These are phyloP conservation scores for Polyommatus iphigenia DNA, from an alignment of 2,888 invertebrate species.

Conservation along the genomic window DNA sequence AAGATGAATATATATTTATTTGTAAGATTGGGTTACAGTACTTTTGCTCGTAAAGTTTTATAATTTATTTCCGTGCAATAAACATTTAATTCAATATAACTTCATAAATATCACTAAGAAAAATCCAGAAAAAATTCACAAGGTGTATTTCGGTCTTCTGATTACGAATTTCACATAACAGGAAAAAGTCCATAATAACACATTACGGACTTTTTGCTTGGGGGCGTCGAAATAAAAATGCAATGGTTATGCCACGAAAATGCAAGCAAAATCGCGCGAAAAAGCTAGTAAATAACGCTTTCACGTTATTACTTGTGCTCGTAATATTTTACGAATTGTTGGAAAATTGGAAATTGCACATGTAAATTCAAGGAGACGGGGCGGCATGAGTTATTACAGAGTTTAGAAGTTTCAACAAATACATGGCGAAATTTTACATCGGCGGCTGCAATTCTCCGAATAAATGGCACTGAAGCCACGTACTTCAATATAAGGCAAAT, in stretches of 20 bases:
- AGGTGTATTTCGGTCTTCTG: too few species aligned
- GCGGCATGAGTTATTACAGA: not conserved
- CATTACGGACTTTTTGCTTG: too few species aligned
- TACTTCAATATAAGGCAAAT: slow-evolving; percentile 64
- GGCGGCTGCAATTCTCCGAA: slow-evolving; percentile 36
- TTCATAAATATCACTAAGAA: too few species aligned
- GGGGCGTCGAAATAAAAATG: too few species aligned
- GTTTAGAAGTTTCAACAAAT: slow-evolving; percentile 30
- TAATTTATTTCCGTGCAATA: too few species aligned
- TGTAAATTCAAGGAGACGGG: slow-evolving; percentile 17
- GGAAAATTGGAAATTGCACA: slow-evolving; percentile 26
- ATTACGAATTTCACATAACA: too few species aligned
- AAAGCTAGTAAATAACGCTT: not conserved
- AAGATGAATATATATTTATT: too few species aligned
- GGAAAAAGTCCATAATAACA: too few species aligned
- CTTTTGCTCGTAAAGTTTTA: too few species aligned
- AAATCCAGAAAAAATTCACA: too few species aligned
- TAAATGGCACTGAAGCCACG: slow-evolving; percentile 49
- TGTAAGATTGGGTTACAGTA: too few species aligned
- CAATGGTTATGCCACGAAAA: not conserved
- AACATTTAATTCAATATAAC: too few species aligned
- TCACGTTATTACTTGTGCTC: not conserved
- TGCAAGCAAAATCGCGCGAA: not conserved
- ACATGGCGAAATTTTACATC: slow-evolving; percentile 26
- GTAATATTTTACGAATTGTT: slow-evolving; percentile 14